Percentiles rank a stretch among this genome's conserved stretches.
phyloP scores from a whole-genome alignment of 1,140 invertebrate genomes.

The Drosophila lacertosa region DNA sequence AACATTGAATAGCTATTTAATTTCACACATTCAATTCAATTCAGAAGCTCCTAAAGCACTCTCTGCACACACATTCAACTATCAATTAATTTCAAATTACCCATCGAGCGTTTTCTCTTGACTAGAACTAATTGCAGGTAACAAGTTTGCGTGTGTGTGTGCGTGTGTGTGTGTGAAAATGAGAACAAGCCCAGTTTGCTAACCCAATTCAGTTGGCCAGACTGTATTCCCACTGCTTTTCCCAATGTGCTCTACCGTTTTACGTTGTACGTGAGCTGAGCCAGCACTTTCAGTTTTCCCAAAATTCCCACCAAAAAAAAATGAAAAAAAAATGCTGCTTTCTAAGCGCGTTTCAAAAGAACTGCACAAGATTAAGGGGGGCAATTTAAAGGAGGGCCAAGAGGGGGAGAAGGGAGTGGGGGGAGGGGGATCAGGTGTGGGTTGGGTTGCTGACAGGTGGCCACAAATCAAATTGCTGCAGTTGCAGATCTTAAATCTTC shows the following conservation, averaged over 20 bases:
- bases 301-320: neutral
- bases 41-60: neutral
- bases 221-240: neutral
- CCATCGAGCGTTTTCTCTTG: conserved; percentile 30
- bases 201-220: neutral
- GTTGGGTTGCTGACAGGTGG: neutral
- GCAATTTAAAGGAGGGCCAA: neutral
- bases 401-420: neutral
- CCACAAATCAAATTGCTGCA: conserved; percentile 70
- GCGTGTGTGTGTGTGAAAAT: too few relatives aligned
- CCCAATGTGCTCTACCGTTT: conserved; percentile 17
- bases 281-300: conserved; percentile 41
- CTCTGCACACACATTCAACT: neutral
- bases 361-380: conserved; percentile 10
- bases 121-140: conserved; percentile 10
- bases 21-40: too few relatives aligned
- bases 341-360: conserved; percentile 48
- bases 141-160: too few relatives aligned
- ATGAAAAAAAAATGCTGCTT: conserved; percentile 25
- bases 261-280: conserved; percentile 36
- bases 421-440: neutral
- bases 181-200: conserved; percentile 23
- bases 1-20: too few relatives aligned
- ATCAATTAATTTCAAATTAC: conserved; percentile 19
- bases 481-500: conserved; percentile 36